Evolutionary conservation across 2,113 vertebrate species (phyloP).

Genomic region (Rhagologus leucostigma): DNA sequence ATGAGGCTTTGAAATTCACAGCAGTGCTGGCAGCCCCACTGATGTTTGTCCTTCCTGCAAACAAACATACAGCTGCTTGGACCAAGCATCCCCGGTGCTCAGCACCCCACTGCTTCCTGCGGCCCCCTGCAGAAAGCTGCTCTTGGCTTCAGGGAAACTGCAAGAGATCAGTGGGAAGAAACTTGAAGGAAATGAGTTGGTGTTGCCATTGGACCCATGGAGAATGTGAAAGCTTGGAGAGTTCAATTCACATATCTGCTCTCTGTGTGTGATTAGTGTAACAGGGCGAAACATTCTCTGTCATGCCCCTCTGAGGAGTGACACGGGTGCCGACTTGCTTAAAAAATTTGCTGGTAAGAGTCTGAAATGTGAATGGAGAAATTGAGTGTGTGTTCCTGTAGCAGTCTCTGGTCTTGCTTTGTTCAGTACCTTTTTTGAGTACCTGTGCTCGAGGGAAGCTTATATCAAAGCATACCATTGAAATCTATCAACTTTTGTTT

Average conservation of each 20-base stretch:
- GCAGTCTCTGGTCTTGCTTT: not conserved
- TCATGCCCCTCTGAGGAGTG: not conserved
- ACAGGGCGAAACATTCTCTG: not conserved
- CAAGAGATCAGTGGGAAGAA: slow-evolving; percentile 14
- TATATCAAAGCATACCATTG: not conserved
- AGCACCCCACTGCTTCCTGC: not conserved
- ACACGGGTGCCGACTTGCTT: not conserved
- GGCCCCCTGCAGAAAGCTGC: not conserved
- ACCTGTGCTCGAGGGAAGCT: not conserved
- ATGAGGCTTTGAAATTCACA: slow-evolving; percentile 59
- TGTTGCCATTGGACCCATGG: not conserved
- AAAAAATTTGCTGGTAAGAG: not conserved
- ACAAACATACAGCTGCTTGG: slow-evolving; percentile 40
- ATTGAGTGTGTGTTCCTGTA: rapidly evolving
- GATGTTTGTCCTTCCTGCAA: slow-evolving; percentile 52
- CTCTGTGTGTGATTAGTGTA: rapidly evolving
- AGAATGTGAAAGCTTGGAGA: not conserved
- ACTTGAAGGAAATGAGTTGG: not conserved
- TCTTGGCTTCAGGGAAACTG: not conserved
- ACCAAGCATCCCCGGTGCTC: not conserved
- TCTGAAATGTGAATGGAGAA: not conserved
- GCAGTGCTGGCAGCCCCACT: slow-evolving; percentile 31
- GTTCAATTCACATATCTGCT: rapidly evolving
- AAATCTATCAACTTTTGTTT: not conserved
- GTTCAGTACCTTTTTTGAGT: too few relatives aligned